Evolutionary conservation across 2,888 invertebrate genomes (phyloP), one percentile per base, ranked within the genome.

Genomic region (Margaritifera margaritifera): DNA sequence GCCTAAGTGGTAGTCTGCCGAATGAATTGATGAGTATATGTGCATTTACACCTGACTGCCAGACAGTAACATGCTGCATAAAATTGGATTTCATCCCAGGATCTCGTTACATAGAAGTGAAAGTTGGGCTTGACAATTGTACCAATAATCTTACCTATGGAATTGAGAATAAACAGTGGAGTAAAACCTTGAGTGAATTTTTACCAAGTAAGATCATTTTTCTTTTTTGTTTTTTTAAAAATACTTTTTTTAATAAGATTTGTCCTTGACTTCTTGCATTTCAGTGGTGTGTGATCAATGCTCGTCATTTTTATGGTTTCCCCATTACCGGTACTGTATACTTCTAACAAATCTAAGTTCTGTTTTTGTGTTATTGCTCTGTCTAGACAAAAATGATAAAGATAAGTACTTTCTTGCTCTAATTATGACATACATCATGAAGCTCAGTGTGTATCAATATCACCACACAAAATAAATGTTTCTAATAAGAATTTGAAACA

Each of bases 161-260:
- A 11, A 64, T 82, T 22, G 82, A 82, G 58, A 74, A 73, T 19
- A 80, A 82, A 64, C 55, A 68, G 27, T 79, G 78, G 76, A 72
- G 59, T 2, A 70, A 71, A 57, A 63, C 72, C 20, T 56, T 80
- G n/a, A 53, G 42, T 42, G 42, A 15, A 42, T 42, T 42, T 42
- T 42, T 15, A 42, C 15, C 42, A 42, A 42, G 42, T 42, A 42
- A 42, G 42, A 42, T 42, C 11, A 11, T 42, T 42, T 42, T 11
- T 4, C 42, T 42, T 42, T 11, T 2, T 42, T 42, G 11, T 31
- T 6, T 31, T 8, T 31, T 31, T 11, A 11, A 11, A 0, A 42
- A 42, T 42, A 15, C 42, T 42, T 15, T 42, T 42, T 42, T 42
- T 15, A 42, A 42, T 15, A 42, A 15, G 42, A 3, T 31, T 31